Base-by-base conservation (phyloP, 2,888 invertebrate species). In the Heliconius hortense region DNA sequence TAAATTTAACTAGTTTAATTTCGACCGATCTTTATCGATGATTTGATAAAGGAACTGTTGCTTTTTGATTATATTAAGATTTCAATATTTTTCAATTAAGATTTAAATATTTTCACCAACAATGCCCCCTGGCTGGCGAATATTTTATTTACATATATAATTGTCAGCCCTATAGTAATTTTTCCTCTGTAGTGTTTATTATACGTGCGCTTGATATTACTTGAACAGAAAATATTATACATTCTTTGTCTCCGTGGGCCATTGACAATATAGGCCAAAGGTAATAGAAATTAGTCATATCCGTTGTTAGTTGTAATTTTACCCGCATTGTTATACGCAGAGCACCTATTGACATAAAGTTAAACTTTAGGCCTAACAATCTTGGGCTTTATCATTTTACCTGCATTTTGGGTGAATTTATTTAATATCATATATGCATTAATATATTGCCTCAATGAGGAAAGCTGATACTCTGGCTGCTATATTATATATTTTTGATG, bases 141-240 rank as follows among this genome's bases (percentile, higher is more conserved):
- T 18, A 48, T 18, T 18, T 18, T 1, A 18, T 15, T 21, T 21
- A 53, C 26, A 53, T 26, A 18, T 66, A 11, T 13, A n/a, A 11
- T 4, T 60, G 66, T 4, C 75, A 80, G 63, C 80, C 80, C 80
- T 79, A 67, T 15, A 31, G n/a, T 7, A 18, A 68, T 59, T n/a
- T 71, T 59, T 53, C 67, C 78, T 76, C 80, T 79, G 75, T 81
- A 78, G 80, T 78, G 66, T 35, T 78, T 76, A 39, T 75, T 75
- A 75, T 39, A 70, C 28, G 63, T 28, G 43, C 26, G 43, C 35
- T 28, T 70, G 53, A 72, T 76, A 75, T 75, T 75, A 68, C 35
- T 68, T 63, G 63, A 72, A 76, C 73, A 74, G 74, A 80, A 66
- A 76, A 76, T 31, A 76, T 70, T 59, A 74, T 35, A 13, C 72